Base-by-base conservation (phyloP, 2,888 invertebrate species). In the Leucania comma region DNA sequence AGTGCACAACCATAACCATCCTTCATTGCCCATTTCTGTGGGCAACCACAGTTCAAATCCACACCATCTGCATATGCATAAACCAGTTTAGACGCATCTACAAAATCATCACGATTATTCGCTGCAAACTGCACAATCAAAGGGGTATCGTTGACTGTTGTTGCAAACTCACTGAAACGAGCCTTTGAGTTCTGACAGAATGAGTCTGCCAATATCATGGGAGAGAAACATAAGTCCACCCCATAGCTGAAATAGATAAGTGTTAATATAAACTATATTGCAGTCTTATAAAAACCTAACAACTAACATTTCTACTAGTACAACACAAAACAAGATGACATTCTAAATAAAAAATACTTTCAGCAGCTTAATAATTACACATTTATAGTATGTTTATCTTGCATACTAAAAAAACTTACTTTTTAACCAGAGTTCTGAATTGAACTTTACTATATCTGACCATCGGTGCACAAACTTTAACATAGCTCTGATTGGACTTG, bases 1-100 rank as follows among this genome's bases (percentile, higher is more conserved):
- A 99, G 93, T 72, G 97, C 97, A 87, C 98, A 98, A 0, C 99
- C 99, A 90, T 98, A 98, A 5, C 99, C 99, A 89, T 98, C 98
- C 82, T 98, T 97, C 93, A 98, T 97, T 0, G 99, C 99, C 99
- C 99, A 99, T 81, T 97, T 96, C 93, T 99, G 99, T 1, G 99
- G 99, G 87, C 99, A 99, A 0, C 99, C 99, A 96, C 99, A 99
- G 91, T 99, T 99, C 48, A 99, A 95, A 94, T 99, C 99, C 3
- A 99, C 98, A 9, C 99, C 99, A 96, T 98, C 98, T 67, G 98
- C 97, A 95, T 97, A 98, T 20, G 98, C 97, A 81, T 97, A 97
- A 48, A 99, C 97, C 80, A 99, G 95, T 94, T 98, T 97, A 5
- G 99, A 97, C 32, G 99, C 99, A 88, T 97, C 97, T 3, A 98